phyloP scores from a whole-genome alignment of 2,113 vertebrate species.

The Malurus elegans region DNA sequence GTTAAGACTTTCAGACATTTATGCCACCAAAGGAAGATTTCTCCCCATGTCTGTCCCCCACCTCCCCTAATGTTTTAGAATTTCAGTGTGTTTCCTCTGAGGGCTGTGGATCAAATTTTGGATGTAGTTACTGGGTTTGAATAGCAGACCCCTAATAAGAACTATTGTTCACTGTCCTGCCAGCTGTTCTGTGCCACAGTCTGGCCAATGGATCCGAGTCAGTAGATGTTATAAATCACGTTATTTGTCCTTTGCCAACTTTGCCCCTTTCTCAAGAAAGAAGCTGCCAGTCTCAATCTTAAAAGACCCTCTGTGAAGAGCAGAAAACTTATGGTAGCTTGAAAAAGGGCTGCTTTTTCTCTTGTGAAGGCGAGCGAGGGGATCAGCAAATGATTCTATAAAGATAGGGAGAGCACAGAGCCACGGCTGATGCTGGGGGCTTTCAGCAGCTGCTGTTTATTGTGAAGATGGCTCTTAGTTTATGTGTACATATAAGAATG shows the following conservation, averaged over 20 bases:
- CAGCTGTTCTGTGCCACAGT: neutral
- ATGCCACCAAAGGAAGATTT: neutral
- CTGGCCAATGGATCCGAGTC: neutral
- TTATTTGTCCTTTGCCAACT: constrained; percentile 18
- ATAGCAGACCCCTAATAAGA: neutral
- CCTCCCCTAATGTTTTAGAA: neutral
- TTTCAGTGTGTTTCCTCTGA: neutral
- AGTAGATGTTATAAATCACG: constrained; percentile 11
- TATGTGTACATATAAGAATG: neutral
- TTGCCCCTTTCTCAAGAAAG: neutral
- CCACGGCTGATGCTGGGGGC: neutral
- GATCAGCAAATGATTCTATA: neutral
- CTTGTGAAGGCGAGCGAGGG: neutral
- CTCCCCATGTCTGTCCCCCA: neutral
- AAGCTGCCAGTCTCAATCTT: constrained; percentile 8
- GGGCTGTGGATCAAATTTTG: neutral
- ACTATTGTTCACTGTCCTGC: neutral
- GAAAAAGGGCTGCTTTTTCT: neutral
- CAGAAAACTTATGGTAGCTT: neutral
- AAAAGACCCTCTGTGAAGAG: neutral
- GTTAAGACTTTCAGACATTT: neutral
- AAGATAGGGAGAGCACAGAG: neutral
- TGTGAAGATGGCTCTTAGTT: neutral
- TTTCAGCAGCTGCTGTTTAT: constrained; percentile 12
- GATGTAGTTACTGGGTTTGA: neutral